Base-by-base conservation (phyloP, 2,888 invertebrate genomes). In the Mesochorus sp. region DNA sequence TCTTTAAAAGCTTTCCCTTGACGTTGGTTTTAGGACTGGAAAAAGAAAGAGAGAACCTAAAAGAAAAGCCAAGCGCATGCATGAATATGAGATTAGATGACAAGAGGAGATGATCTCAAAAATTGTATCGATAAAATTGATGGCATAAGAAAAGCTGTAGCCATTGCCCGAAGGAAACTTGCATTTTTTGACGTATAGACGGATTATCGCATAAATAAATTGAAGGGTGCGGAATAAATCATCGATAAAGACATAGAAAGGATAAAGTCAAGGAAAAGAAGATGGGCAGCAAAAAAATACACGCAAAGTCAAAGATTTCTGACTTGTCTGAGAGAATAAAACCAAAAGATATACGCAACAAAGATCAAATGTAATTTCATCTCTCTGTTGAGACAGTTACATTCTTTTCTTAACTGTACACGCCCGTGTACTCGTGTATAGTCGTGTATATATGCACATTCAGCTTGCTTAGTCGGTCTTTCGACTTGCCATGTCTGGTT, bases 311-410 rank as follows among this genome's bases (percentile, higher is more conserved):
- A 37, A 68, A 55, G 57, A 57, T 73, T 68, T 73, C 57, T 68
- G 49, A 67, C 37, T 71, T 76, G 55, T 61, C 37, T 42, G 26
- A 31, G 19, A n/a, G 8, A 39, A 39, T 53, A 47, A 17, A 34
- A 68, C 34, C 57, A 34, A 21, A 21, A 67, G 55, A 62, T 39
- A 61, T 42, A 26, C 67, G 47, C 68, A 80, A 82, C 66, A 72
- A 79, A 80, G 82, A 84, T 86, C 84, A 85, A 86, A 87, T 80
- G 84, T 82, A 85, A 85, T 85, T 87, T 14, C 19, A 17, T 61
- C 39, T 51, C 61, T 86, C 82, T 82, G 81, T 84, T 84, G 83
- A 85, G 84, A 81, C 82, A 82, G 87, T 84, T 85, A 85, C 81
- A 82, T 84, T 78, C 82, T 82, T 72, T 78, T 71, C 17, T 57